Base-by-base conservation (phyloP, 2,797 vertebrate genomes). In the Erpetoichthys calabaricus region DNA sequence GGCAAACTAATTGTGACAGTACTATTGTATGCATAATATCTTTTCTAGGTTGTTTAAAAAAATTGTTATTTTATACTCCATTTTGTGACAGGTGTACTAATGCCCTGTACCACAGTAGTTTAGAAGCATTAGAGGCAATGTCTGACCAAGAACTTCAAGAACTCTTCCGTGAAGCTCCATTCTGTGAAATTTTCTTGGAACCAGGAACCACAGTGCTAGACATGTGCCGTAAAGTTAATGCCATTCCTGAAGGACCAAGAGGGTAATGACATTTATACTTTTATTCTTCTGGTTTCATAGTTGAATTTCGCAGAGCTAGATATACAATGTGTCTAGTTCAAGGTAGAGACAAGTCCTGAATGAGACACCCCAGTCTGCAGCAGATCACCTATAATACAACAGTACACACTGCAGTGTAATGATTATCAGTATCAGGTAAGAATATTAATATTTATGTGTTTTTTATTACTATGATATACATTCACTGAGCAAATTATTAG, bases 101-200 rank as follows among this genome's bases (percentile, higher is more conserved):
- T 2, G 92, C 84, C 4, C 78, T 99, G 58, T 99, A 91, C 65
- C 67, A 91, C 59, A 89, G 82, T 67, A 93, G 79, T 3, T 42
- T 89, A 55, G 74, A 86, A 51, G 91, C 90, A 3, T 56, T 99
- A 72, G 89, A 93, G 70, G 75, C 82, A 55, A 95, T 98, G 94
- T 91, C 86, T 54, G 95, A 98, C 8, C 68, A 80, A 55, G 96
- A 99, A 68, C 75, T 99, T 56, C 80, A 91, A 75, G 92, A 97
- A 64, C 79, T 99, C 45, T 97, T 97, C 73, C 84, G 57, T 67
- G 92, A 91, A 75, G 88, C 94, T 61, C 71, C 92, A 0, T 98
- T 92, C 76, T 77, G 87, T 2, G 93, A 99, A 76, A 49, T 91
- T 61, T 66, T 94, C 66, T 72, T 93, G 60, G 96, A 99, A 61